Base-by-base conservation (phyloP, 2,888 invertebrate species). In the Vesta saturnalis region DNA sequence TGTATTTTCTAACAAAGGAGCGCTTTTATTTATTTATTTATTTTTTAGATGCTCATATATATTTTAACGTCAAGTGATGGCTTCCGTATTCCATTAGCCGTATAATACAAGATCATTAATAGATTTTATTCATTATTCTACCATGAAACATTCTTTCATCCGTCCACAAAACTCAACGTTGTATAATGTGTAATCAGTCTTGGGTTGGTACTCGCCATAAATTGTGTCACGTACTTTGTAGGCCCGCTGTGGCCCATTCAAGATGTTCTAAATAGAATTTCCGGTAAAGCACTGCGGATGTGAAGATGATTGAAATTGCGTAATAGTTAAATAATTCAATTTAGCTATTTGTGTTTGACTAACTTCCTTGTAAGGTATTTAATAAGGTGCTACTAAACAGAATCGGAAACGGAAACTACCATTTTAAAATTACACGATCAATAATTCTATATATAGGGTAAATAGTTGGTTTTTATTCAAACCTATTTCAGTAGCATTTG, bases 121-220 rank as follows among this genome's bases (percentile, higher is more conserved):
- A 18, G 18, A 16, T 18, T 49, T 3, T 18, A 49, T 49, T 14
- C 3, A 49, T 8, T 49, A 49, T 49, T n/a, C n/a, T n/a, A 39
- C 15, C 18, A 15, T 49, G 47, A 49, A 49, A 49, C 18, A 49
- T 49, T 8, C 8, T 49, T 49, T 49, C 39, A 39, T n/a, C n/a
- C 39, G 8, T 39, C 39, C n/a, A 1, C 39, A 39, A 39, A 39
- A 55, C 57, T 15, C 58, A 52, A 62, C 61, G 67, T 43, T 63
- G 59, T 59, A 62, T 67, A 63, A 59, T 59, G 62, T 61, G 67
- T 57, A 67, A 67, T 67, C 67, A 63, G 67, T 67, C 67, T 63
- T 67, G 63, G 59, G 67, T 63, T 63, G 59, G 60, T 54, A 30
- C 46, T 63, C 19, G 22, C 58, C 63, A 63, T 67, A 67, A 67